Conservation (phyloP, 2,888 invertebrate species). For the Lutraria lutraria region DNA sequence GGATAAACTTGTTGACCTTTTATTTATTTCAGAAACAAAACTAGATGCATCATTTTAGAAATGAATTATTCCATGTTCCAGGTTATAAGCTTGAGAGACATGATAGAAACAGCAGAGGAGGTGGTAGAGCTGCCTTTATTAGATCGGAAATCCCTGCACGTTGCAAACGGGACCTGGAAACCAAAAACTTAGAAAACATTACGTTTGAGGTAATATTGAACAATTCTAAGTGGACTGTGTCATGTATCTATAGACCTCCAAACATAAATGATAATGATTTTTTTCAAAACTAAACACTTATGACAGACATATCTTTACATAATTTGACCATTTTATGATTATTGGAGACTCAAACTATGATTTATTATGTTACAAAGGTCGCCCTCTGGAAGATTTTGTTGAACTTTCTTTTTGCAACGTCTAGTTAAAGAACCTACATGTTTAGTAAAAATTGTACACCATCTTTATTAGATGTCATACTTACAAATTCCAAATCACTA, state of each 20-base stretch:
- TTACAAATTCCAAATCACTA: slow-evolving; percentile 35
- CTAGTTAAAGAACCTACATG: slow-evolving; percentile 22
- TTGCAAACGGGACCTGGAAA: slow-evolving; percentile 9
- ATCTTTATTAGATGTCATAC: slow-evolving; percentile 25
- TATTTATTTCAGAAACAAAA: too few relatives aligned
- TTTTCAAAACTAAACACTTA: background rate
- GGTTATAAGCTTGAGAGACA: background rate
- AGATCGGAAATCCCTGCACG: slow-evolving; percentile 26
- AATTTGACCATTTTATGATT: background rate
- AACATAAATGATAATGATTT: background rate
- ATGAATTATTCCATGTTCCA: too few relatives aligned
- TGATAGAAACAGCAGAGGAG: background rate
- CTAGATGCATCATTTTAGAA: too few relatives aligned
- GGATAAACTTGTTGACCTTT: too few relatives aligned
- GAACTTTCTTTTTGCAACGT: background rate
- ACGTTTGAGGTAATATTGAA: slow-evolving; percentile 22
- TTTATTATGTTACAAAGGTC: slow-evolving; percentile 10
- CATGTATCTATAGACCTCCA: slow-evolving; percentile 37
- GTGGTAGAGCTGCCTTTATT: background rate
- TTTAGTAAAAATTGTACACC: slow-evolving; percentile 21
- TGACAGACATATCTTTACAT: background rate
- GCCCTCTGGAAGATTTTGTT: background rate
- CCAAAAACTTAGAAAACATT: slow-evolving; percentile 27
- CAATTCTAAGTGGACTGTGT: slow-evolving; percentile 15
- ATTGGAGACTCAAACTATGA: slow-evolving; percentile 28